phyloP scores from a whole-genome alignment of 2,888 invertebrate species.

The Stenoptilia bipunctidactyla region DNA sequence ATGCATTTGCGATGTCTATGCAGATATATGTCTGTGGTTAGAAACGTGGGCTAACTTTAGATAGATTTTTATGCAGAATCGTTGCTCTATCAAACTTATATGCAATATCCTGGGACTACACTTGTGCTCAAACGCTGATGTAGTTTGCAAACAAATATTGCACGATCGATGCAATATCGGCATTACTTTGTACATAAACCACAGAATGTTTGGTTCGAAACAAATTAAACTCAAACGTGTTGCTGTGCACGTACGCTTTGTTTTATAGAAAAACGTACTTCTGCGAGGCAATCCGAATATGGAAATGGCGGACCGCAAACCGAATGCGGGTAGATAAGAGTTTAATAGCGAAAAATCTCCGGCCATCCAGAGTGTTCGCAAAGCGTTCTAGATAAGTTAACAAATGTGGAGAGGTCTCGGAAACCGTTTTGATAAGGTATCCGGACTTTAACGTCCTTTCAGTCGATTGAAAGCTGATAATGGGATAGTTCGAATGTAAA shows the following conservation, averaged over 20 bases:
- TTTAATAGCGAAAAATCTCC: too few relatives aligned
- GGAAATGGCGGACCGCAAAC: conserved; percentile 53
- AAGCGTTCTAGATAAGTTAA: conserved; percentile 37
- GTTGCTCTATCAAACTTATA: neutral
- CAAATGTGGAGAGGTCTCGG: conserved; percentile 16
- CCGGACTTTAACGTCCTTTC: conserved; percentile 10
- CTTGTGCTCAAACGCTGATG: neutral
- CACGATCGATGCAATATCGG: too few relatives aligned
- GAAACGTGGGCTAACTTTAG: too few relatives aligned
- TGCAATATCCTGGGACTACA: neutral
- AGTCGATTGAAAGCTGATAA: too few relatives aligned
- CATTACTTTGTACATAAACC: too few relatives aligned
- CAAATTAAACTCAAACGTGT: too few relatives aligned
- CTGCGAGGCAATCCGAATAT: conserved; percentile 50
- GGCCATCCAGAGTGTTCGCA: conserved; percentile 22
- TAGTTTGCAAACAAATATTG: too few relatives aligned
- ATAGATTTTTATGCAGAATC: too few relatives aligned
- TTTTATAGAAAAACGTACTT: conserved; percentile 2
- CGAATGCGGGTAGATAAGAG: conserved; percentile 56
- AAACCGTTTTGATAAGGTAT: conserved; percentile 3
- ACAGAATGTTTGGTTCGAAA: too few relatives aligned
- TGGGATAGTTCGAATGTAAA: too few relatives aligned
- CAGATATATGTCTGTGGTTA: too few relatives aligned
- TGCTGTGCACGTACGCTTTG: conserved; percentile 1
- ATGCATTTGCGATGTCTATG: too few relatives aligned